These are phyloP conservation scores for Phodopus roborovskii DNA, from an alignment of 2,113 vertebrate species.

Conservation along the genomic window DNA sequence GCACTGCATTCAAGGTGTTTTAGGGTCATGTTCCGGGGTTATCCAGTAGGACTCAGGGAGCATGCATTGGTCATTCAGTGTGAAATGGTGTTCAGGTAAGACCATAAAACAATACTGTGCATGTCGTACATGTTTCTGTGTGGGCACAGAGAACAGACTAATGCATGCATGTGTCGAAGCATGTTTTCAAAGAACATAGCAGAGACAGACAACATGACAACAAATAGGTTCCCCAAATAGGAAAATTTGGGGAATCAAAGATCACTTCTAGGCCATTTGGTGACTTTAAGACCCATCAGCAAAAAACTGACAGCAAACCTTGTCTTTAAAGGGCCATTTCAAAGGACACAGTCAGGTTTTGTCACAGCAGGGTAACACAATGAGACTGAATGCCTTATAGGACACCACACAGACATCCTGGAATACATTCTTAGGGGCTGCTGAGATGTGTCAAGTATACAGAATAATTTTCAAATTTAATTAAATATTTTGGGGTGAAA, in stretches of 20 bases:
- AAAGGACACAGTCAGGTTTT: not conserved
- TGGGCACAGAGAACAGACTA: not conserved
- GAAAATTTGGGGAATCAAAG: slow-evolving; percentile 66
- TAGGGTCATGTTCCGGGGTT: slow-evolving; percentile 69
- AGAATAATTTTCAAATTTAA: not conserved
- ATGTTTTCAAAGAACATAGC: slow-evolving; percentile 46
- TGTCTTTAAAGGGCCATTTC: slow-evolving; percentile 66
- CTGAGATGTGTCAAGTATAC: not conserved
- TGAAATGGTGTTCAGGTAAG: slow-evolving; percentile 74
- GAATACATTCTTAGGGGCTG: not conserved
- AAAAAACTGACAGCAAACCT: slow-evolving; percentile 54
- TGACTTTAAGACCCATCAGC: slow-evolving; percentile 34
- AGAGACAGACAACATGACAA: slow-evolving; percentile 32
- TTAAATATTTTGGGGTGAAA: slow-evolving; percentile 44
- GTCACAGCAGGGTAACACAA: slow-evolving; percentile 26
- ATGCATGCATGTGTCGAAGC: slow-evolving; percentile 4
- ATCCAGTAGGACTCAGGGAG: slow-evolving; percentile 59
- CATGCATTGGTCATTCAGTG: slow-evolving; percentile 74
- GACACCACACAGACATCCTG: not conserved
- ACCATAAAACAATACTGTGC: not conserved
- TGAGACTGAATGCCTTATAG: not conserved
- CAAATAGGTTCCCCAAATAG: slow-evolving; percentile 45
- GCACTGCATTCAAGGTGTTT: slow-evolving; percentile 79
- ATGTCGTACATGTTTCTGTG: not conserved
- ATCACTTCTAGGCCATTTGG: slow-evolving; percentile 22